A percentile compares a stretch with the other conserved stretches of the same genome.
phyloP scores from a whole-genome alignment of 2,888 invertebrate species.

The Chrysomela aeneicollis region DNA sequence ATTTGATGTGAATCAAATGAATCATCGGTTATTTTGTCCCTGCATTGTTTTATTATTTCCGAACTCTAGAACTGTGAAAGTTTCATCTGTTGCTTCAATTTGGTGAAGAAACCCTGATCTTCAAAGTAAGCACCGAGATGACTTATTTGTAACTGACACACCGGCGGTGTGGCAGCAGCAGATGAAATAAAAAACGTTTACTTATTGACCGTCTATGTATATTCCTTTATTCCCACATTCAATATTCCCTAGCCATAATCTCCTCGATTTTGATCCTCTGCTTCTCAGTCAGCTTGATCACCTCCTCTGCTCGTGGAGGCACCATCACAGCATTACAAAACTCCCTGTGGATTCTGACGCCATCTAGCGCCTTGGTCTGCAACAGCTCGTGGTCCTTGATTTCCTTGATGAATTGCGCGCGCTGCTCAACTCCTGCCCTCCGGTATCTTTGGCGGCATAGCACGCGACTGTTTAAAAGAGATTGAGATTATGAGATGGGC shows the following conservation, averaged over 20 bases:
- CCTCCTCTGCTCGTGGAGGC: conserved; percentile 49
- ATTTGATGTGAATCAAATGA: too few relatives aligned
- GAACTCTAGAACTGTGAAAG: too few relatives aligned
- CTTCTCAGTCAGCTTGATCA: conserved; percentile 51
- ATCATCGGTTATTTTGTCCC: too few relatives aligned
- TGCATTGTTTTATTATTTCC: too few relatives aligned
- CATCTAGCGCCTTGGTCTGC: conserved; percentile 70
- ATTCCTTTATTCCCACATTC: background rate
- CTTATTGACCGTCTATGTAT: background rate
- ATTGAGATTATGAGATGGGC: too few relatives aligned
- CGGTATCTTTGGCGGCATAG: conserved; percentile 71
- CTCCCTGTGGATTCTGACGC: conserved; percentile 70
- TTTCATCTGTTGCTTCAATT: too few relatives aligned
- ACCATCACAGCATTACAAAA: conserved; percentile 68
- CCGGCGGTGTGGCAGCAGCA: too few relatives aligned
- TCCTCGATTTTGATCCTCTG: conserved; percentile 53
- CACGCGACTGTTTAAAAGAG: conserved; percentile 70
- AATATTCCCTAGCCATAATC: conserved; percentile 44
- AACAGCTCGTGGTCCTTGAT: conserved; percentile 69
- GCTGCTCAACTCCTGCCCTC: conserved; percentile 63
- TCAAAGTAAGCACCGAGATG: too few relatives aligned
- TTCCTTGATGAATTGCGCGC: conserved; percentile 69
- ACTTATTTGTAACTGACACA: too few relatives aligned
- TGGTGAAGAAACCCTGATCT: too few relatives aligned
- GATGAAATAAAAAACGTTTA: background rate